Conservation (phyloP, 2,113 vertebrate genomes). For the Tupaia chinensis region DNA sequence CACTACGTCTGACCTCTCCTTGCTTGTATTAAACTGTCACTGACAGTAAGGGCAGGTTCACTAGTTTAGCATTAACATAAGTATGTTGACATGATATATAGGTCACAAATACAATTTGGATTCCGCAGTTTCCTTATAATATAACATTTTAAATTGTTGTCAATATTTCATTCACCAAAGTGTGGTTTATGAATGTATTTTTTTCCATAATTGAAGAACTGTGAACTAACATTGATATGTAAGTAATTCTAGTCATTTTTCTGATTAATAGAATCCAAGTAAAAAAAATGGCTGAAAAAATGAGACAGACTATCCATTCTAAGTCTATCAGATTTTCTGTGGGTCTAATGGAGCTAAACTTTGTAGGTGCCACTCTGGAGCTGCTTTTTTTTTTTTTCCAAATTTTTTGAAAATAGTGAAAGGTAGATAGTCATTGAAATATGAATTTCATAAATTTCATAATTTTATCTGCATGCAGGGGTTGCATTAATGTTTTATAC, state of each 20-base stretch:
- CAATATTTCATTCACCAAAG: not conserved
- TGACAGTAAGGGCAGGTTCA: not conserved
- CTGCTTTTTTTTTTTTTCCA: not conserved
- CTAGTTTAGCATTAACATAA: not conserved
- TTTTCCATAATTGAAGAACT: not conserved
- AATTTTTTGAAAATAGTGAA: not conserved
- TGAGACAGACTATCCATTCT: not conserved
- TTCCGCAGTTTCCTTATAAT: not conserved
- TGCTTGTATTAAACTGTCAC: not conserved
- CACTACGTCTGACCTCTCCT: not conserved
- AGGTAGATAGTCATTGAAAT: not conserved
- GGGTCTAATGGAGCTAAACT: not conserved
- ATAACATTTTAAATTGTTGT: not conserved
- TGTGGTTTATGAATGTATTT: not conserved
- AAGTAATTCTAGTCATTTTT: constrained; percentile 21
- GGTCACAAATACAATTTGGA: not conserved
- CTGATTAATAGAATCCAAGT: constrained; percentile 20
- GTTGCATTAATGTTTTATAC: not conserved
- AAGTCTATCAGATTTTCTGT: not conserved
- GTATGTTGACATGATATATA: not conserved
- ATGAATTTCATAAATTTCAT: not conserved
- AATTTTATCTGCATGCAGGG: not conserved
- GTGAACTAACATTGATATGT: not conserved
- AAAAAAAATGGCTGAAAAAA: not conserved
- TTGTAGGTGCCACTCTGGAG: not conserved